Evolutionary conservation across 2,888 invertebrate species (phyloP).

Genomic region (Himalopsyche anomala): DNA sequence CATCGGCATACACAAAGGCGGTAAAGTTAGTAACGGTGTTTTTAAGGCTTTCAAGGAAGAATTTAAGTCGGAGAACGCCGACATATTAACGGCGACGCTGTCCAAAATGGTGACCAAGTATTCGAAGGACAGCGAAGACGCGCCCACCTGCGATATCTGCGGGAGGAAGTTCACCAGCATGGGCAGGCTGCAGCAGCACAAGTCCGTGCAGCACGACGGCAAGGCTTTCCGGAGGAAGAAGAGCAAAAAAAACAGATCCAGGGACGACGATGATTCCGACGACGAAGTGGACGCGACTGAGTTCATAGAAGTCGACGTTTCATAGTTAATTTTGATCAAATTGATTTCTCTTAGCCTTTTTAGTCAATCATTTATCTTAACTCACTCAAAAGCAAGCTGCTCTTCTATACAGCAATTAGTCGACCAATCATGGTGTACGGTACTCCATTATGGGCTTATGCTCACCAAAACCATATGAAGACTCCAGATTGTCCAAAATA

Average conservation of each 20-base stretch:
- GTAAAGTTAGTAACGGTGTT: constrained; percentile 9
- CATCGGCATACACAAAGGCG: not conserved
- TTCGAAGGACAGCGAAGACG: constrained; percentile 46
- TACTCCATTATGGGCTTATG: no score
- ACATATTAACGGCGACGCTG: not conserved
- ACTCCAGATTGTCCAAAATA: no score
- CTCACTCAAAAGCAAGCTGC: no score
- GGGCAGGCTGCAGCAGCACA: constrained; percentile 54
- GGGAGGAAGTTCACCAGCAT: constrained; percentile 56
- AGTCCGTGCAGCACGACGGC: constrained; percentile 48
- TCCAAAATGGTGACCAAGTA: constrained; percentile 48
- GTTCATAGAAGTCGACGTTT: not conserved
- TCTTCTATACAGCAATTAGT: no score
- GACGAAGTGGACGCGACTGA: not conserved
- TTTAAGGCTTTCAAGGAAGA: constrained; percentile 6
- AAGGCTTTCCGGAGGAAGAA: constrained; percentile 45
- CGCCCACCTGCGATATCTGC: constrained; percentile 53
- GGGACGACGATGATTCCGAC: not conserved
- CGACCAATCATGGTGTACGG: no score
- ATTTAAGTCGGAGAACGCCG: not conserved
- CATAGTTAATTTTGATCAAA: not conserved
- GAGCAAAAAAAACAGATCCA: not conserved
- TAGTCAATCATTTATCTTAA: no score
- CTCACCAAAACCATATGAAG: no score
- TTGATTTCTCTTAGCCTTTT: no score